Percentiles rank a stretch among this genome's conserved stretches.
Conservation (phyloP, 2,113 vertebrate genomes). For the Malurus elegans region DNA sequence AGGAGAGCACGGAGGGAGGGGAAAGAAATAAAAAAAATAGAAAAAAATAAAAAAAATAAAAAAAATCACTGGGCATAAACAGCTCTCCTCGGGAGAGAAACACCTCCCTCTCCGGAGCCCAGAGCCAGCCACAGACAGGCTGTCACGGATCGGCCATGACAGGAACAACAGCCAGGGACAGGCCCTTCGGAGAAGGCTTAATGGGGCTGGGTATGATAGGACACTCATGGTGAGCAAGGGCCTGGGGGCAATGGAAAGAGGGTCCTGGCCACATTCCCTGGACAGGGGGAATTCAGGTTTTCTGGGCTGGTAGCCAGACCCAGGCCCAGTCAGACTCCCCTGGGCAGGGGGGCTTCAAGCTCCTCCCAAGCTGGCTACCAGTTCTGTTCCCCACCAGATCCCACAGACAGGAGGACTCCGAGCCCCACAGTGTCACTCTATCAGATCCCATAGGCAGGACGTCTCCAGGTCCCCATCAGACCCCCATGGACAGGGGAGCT, state of each 20-base stretch:
- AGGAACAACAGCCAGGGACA: not conserved
- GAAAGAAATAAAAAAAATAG: not conserved
- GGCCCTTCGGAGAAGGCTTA: not conserved
- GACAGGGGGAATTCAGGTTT: not conserved
- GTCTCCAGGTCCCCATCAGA: not conserved
- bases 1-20: not conserved
- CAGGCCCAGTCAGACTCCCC: not conserved
- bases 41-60: no score
- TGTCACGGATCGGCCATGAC: not conserved
- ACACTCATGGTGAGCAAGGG: accelerated
- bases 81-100: not conserved
- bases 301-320: not conserved
- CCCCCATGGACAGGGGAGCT: accelerated
- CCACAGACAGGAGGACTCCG: not conserved
- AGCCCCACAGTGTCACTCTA: accelerated
- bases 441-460: not conserved
- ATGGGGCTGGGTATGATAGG: accelerated
- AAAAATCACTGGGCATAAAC: not conserved
- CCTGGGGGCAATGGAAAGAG: accelerated
- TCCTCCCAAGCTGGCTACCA: not conserved
- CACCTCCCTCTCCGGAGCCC: not conserved
- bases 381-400: not conserved
- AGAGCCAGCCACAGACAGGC: not conserved
- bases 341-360: not conserved
- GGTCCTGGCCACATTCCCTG: not conserved